phyloP scores from a whole-genome alignment of 2,113 vertebrate genomes.

The Cacatua alba region DNA sequence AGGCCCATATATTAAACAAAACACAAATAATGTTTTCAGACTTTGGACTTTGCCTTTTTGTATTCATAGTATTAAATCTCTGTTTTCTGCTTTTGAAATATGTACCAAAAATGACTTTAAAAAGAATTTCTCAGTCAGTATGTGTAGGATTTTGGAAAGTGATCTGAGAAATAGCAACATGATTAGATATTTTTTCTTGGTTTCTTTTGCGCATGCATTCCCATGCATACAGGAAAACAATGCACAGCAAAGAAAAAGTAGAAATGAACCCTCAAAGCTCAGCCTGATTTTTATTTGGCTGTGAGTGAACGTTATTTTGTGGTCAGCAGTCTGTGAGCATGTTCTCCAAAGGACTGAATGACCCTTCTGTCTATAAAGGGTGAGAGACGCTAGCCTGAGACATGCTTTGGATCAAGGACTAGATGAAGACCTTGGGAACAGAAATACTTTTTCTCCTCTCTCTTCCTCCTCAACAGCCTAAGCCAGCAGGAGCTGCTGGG shows the following conservation, averaged over 20 bases:
- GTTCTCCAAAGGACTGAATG: background rate
- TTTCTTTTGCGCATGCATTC: background rate
- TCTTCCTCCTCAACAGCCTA: background rate
- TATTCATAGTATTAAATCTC: background rate
- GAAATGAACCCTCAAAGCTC: background rate
- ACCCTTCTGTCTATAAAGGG: background rate
- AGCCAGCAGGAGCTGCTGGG: background rate
- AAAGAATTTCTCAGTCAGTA: background rate
- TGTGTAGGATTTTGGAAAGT: background rate
- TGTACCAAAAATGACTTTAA: background rate
- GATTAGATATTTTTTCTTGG: background rate
- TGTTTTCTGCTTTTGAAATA: background rate
- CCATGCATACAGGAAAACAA: background rate
- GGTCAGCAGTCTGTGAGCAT: background rate
- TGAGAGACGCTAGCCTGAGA: background rate
- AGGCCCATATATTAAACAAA: background rate
- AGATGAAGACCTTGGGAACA: background rate
- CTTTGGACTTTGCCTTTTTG: background rate
- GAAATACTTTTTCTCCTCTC: background rate
- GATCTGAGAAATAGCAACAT: background rate
- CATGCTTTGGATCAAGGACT: background rate
- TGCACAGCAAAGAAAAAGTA: background rate
- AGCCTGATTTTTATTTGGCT: background rate
- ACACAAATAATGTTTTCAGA: background rate
- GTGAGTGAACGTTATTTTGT: background rate